Conservation (phyloP, 2,113 vertebrate species). For the Pterocles gutturalis region DNA sequence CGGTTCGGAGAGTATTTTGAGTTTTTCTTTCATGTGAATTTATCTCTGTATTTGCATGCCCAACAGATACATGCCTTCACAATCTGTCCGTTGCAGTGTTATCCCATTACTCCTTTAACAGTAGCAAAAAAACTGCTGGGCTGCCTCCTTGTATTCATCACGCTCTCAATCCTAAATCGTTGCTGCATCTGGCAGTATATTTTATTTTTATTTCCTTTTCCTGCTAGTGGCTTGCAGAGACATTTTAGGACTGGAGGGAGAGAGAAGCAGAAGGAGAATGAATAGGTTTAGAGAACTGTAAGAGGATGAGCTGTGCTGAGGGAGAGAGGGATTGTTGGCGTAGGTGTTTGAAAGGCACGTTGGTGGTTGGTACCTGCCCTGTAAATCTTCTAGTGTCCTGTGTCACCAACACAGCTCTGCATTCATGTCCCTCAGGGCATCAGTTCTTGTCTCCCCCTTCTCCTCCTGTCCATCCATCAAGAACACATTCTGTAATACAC, state of each 20-base stretch:
- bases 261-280: neutral
- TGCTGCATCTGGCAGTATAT: neutral
- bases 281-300: neutral
- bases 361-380: neutral
- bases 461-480: neutral
- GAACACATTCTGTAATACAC: neutral
- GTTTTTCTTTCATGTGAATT: neutral
- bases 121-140: neutral
- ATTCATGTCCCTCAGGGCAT: neutral
- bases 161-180: accelerated
- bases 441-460: neutral
- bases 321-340: neutral
- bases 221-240: neutral
- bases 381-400: neutral
- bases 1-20: neutral
- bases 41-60: neutral
- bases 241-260: neutral
- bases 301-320: neutral
- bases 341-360: neutral
- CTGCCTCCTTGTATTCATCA: neutral
- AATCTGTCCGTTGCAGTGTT: neutral
- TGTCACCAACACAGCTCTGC: neutral
- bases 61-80: neutral
- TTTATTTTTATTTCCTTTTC: neutral
- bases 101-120: neutral